phyloP scores from a whole-genome alignment of 23 tunicate species.

The Halocynthia aurantium region DNA sequence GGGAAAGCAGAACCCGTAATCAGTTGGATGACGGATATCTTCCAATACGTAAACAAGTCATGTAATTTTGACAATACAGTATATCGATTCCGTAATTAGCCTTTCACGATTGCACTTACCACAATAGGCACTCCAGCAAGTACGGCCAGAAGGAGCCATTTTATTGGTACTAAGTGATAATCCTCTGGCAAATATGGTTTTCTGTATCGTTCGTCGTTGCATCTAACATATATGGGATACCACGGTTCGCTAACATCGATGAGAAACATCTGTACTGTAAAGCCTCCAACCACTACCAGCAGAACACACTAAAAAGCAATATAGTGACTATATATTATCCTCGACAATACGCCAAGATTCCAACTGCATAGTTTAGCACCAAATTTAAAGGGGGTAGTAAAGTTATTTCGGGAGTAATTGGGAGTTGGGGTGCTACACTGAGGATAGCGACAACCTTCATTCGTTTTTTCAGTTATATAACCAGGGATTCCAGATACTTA shows the following conservation, averaged over 20 bases:
- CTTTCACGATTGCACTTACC: neutral
- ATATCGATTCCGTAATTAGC: too few species aligned
- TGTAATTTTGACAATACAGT: too few species aligned
- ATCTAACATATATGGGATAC: slow-evolving; percentile 14
- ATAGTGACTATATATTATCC: too few species aligned
- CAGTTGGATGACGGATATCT: too few species aligned
- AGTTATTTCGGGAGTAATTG: neutral
- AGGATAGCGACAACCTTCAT: too few species aligned
- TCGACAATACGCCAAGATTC: too few species aligned
- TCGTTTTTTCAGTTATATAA: too few species aligned
- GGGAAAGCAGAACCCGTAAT: too few species aligned
- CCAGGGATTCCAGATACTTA: too few species aligned
- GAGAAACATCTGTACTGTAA: neutral
- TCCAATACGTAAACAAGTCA: too few species aligned
- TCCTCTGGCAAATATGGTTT: neutral
- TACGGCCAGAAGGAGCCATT: slow-evolving; percentile 15
- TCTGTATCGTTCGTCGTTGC: slow-evolving; percentile 17
- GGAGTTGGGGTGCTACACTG: neutral
- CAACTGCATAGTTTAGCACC: too few species aligned
- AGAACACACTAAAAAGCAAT: neutral
- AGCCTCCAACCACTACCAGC: slow-evolving; percentile 3
- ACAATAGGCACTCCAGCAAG: slow-evolving; percentile 6
- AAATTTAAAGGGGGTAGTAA: neutral
- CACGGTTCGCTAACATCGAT: neutral
- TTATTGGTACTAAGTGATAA: slow-evolving; percentile 1